phyloP scores from a whole-genome alignment of 2,888 invertebrate genomes.

The Sminthurinus aureus region DNA sequence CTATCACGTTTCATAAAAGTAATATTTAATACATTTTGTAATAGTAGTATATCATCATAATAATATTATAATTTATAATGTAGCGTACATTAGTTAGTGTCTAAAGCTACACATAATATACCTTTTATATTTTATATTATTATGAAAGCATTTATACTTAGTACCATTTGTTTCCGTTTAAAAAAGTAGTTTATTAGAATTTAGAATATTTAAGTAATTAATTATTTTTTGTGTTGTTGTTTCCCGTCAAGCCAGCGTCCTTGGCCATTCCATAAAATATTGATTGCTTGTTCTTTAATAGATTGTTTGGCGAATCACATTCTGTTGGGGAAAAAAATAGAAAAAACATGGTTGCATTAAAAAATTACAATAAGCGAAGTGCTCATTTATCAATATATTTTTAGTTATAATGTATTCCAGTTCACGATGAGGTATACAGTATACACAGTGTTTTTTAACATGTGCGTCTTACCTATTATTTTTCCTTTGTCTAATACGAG shows the following conservation, averaged over 20 bases:
- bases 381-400: too few relatives aligned
- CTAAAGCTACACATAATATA: background rate
- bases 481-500: constrained; percentile 64
- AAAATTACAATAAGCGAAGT: too few relatives aligned
- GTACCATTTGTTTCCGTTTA: too few relatives aligned
- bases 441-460: too few relatives aligned
- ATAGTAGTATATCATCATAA: too few relatives aligned
- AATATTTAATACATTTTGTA: background rate
- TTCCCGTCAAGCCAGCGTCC: constrained; percentile 63
- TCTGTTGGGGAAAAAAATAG: constrained; percentile 55
- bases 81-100: background rate
- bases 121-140: too few relatives aligned
- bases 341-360: too few relatives aligned
- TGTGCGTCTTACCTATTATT: constrained; percentile 55
- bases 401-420: too few relatives aligned
- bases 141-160: too few relatives aligned
- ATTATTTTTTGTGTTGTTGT: background rate
- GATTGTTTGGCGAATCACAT: constrained; percentile 63
- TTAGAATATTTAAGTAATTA: background rate
- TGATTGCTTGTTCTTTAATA: constrained; percentile 62
- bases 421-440: too few relatives aligned
- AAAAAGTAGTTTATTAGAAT: too few relatives aligned
- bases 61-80: background rate
- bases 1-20: background rate
- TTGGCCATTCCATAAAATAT: constrained; percentile 66